A percentile compares a stretch with the other conserved stretches of the same genome.
Evolutionary conservation across 1,140 invertebrate genomes (phyloP).

Genomic region (Brachionus rubens): DNA sequence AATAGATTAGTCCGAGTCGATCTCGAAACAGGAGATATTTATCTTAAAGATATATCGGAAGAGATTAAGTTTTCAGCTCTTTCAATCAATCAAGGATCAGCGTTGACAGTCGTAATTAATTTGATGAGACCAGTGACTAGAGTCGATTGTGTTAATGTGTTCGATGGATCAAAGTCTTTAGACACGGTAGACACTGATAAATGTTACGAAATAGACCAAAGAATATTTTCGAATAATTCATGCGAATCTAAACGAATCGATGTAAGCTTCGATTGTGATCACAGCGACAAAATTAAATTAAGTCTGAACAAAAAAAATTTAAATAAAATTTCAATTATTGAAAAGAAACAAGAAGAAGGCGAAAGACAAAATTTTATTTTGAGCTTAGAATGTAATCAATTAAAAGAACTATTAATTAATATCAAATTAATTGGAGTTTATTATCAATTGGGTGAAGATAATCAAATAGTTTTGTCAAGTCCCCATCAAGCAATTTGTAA

Average conservation of each 20-base stretch:
- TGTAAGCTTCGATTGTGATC: too few relatives aligned
- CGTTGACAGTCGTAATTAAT: conserved; percentile 1
- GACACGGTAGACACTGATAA: neutral
- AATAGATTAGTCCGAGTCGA: neutral
- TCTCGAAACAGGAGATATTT: conserved; percentile 15
- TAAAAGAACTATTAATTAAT: too few relatives aligned
- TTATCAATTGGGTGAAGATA: too few relatives aligned
- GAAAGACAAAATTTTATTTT: too few relatives aligned
- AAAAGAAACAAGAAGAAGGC: too few relatives aligned
- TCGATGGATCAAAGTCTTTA: neutral
- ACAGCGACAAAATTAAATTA: too few relatives aligned
- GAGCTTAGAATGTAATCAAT: too few relatives aligned
- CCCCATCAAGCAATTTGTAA: neutral
- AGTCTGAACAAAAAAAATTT: too few relatives aligned
- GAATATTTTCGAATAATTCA: neutral
- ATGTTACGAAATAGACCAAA: conserved; percentile 13
- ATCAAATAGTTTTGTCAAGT: too few relatives aligned
- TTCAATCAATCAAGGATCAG: conserved; percentile 27
- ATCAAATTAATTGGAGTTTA: too few relatives aligned
- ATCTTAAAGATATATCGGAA: neutral
- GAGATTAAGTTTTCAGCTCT: conserved; percentile 28
- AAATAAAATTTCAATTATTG: too few relatives aligned
- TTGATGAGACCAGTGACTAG: neutral
- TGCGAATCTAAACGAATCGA: neutral
- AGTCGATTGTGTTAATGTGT: neutral